Evolutionary conservation across 2,888 invertebrate genomes (phyloP).

Genomic region (Sphinx pinastri): DNA sequence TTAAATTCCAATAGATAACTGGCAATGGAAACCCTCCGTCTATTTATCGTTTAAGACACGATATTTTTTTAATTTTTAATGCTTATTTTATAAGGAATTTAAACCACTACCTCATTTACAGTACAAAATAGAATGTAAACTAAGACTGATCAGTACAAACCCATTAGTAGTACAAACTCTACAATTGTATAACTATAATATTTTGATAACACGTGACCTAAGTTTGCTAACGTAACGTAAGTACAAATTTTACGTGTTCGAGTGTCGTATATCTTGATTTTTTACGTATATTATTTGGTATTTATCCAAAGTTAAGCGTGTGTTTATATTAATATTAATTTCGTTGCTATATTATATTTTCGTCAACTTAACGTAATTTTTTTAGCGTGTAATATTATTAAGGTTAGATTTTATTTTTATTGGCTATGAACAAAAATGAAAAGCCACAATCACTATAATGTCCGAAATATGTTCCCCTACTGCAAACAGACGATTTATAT

Average conservation of each 20-base stretch:
- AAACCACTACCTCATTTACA: slow-evolving; percentile 65
- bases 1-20: background rate
- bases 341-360: slow-evolving; percentile 79
- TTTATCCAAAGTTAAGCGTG: slow-evolving; percentile 82
- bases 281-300: slow-evolving; percentile 68
- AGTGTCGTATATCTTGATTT: slow-evolving; percentile 74
- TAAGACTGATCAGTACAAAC: slow-evolving; percentile 82
- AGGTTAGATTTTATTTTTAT: slow-evolving; percentile 55
- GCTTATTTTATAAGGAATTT: slow-evolving; percentile 16
- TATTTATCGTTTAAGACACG: slow-evolving; percentile 9
- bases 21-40: slow-evolving; percentile 23
- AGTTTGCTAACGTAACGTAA: slow-evolving; percentile 73
- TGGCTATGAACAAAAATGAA: slow-evolving; percentile 59
- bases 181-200: slow-evolving; percentile 51
- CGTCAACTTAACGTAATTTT: slow-evolving; percentile 67
- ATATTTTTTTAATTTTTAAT: slow-evolving; percentile 1
- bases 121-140: slow-evolving; percentile 57
- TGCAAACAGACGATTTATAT: background rate
- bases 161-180: slow-evolving; percentile 70
- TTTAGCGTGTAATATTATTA: slow-evolving; percentile 57
- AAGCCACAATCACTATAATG: slow-evolving; percentile 15
- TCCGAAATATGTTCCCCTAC: background rate
- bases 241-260: slow-evolving; percentile 83
- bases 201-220: slow-evolving; percentile 62
- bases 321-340: slow-evolving; percentile 77